These are phyloP conservation scores for Caenorhabditis remanei DNA, from an alignment of 1,140 invertebrate species.

Conservation along the genomic window DNA sequence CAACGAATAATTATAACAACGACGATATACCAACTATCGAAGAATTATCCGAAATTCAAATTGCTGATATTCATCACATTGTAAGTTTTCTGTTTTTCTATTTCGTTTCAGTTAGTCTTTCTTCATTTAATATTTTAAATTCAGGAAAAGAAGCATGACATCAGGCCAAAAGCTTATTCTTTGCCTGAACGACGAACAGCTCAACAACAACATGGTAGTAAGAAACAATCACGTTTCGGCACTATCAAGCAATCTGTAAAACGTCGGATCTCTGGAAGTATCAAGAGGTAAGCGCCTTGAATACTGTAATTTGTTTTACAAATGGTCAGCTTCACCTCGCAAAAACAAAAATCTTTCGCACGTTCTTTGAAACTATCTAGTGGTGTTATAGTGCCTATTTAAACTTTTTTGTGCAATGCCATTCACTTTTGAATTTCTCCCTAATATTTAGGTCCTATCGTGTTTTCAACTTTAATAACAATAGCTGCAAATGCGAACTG, in stretches of 20 bases:
- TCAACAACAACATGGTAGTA: constrained; percentile 41
- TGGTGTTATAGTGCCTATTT: neutral
- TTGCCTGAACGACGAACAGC: constrained; percentile 30
- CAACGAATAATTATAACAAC: neutral
- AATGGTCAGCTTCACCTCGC: neutral
- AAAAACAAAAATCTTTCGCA: neutral
- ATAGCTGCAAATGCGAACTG: neutral
- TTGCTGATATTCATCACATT: constrained; percentile 42
- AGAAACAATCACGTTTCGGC: constrained; percentile 39
- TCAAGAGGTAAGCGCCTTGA: neutral
- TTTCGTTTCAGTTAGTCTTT: neutral
- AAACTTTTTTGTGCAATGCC: neutral
- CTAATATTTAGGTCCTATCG: neutral
- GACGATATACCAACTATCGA: constrained; percentile 43
- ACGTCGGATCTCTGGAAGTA: constrained; percentile 26
- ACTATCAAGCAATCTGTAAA: constrained; percentile 34
- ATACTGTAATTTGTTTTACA: neutral
- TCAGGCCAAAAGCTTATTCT: constrained; percentile 28
- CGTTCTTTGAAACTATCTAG: neutral
- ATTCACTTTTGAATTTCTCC: neutral
- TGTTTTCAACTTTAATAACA: neutral
- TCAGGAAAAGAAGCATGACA: constrained; percentile 43
- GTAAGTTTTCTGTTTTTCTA: neutral
- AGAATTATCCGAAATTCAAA: constrained; percentile 33
- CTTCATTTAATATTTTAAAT: neutral